phyloP scores from a whole-genome alignment of 2,888 invertebrate species.

The Aelia acuminata region DNA sequence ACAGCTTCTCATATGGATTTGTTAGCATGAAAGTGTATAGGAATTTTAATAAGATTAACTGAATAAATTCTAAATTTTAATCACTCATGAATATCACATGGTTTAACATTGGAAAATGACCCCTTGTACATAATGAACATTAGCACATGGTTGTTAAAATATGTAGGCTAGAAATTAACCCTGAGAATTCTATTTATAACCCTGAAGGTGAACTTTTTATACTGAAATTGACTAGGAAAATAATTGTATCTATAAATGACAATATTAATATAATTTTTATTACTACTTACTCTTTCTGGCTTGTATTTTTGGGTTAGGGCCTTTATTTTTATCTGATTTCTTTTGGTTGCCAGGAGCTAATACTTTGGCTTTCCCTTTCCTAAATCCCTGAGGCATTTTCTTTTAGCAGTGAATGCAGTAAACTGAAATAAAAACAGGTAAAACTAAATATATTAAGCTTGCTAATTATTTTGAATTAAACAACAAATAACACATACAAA shows the following conservation, averaged over 20 bases:
- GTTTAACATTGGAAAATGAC: too few species aligned
- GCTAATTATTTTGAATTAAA: neutral
- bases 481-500: neutral
- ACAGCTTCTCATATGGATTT: too few species aligned
- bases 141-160: neutral
- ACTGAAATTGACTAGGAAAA: neutral
- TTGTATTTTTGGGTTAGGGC: constrained; percentile 6
- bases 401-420: neutral
- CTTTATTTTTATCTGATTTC: constrained; percentile 10
- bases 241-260: neutral
- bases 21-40: too few species aligned
- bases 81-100: too few species aligned
- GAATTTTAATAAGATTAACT: too few species aligned
- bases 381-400: constrained; percentile 54
- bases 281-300: constrained; percentile 35
- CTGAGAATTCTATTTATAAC: constrained; percentile 5
- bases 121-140: too few species aligned
- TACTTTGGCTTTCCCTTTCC: constrained; percentile 50
- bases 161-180: neutral
- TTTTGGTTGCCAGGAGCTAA: constrained; percentile 32
- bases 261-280: neutral
- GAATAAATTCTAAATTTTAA: too few species aligned
- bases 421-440: neutral
- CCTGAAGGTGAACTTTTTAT: neutral
- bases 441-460: neutral